Base-by-base conservation (phyloP, 2,797 vertebrate genomes). In the Rhinophrynus dorsalis region DNA sequence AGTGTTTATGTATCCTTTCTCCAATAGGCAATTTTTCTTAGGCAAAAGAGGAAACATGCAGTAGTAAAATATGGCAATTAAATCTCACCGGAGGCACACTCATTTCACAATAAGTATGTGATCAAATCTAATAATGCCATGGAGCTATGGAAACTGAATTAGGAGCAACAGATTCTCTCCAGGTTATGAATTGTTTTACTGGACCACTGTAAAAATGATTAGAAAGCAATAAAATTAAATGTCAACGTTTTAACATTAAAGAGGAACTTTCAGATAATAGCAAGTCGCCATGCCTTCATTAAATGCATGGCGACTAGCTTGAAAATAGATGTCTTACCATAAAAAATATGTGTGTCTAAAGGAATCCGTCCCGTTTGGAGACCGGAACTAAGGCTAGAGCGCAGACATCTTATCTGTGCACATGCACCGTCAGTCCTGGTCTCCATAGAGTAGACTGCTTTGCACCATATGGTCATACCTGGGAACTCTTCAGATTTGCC, bases 171-270 rank as follows among this genome's bases (percentile, higher is more conserved):
- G 62, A 66, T 33, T 66, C 44, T 52, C 33, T 73, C 70, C 45
- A 73, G 21, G 32, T 47, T 64, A 73, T 54, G 55, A 58, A 66
- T 60, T 26, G 54, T 60, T 67, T 73, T 67, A 73, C 54, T 73
- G 47, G 55, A 45, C 62, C 62, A 66, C 60, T 62, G 67, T 73
- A 66, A 73, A 73, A 73, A 73, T 64, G 62, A 73, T 73, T 73
- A 60, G 62, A 66, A 66, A 73, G 55, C 20, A 51, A 24, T 67
- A 73, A 73, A 73, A 73, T 67, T 73, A 73, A 73, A 73, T 73
- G 70, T 67, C 70, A 73, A n/a, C 12, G 54, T 73, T 73, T 29
- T 59, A 59, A 66, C 32, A 51, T 66, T 35, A 20, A 44, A n/a
- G n/a, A n/a, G n/a, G n/a, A n/a, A n/a, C n/a, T n/a, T n/a, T n/a